These are phyloP conservation scores for Netelia fuscicornis DNA, from an alignment of 2,888 invertebrate genomes.

Conservation along the genomic window DNA sequence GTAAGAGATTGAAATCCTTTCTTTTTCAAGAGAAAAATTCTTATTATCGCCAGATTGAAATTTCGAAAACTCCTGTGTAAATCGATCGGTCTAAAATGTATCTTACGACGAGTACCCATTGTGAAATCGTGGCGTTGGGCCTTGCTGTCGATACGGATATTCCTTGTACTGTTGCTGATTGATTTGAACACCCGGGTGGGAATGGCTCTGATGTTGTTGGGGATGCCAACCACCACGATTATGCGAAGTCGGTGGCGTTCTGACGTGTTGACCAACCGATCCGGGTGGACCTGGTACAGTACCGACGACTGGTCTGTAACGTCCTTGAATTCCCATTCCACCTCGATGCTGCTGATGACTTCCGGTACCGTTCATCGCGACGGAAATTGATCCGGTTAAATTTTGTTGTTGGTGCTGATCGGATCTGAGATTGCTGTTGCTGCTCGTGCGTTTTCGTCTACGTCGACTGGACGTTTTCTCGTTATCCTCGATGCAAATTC, in stretches of 20 bases:
- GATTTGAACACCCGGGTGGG: conserved; percentile 73
- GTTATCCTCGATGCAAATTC: conserved; percentile 34
- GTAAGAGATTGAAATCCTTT: background rate
- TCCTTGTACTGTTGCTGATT: conserved; percentile 80
- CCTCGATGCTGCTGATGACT: conserved; percentile 80
- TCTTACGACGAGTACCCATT: conserved; percentile 75
- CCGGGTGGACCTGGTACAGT: conserved; percentile 67
- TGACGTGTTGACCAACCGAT: conserved; percentile 70
- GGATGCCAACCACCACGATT: conserved; percentile 77
- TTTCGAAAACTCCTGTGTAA: background rate
- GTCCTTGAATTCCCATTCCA: conserved; percentile 79
- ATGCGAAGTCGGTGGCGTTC: conserved; percentile 74
- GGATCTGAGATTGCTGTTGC: conserved; percentile 40
- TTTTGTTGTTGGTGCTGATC: conserved; percentile 30
- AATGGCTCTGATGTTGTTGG: conserved; percentile 75
- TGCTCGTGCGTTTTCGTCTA: conserved; percentile 47
- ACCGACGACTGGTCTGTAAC: conserved; percentile 76
- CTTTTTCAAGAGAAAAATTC: background rate
- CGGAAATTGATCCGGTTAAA: background rate
- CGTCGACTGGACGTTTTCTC: conserved; percentile 49
- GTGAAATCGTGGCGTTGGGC: conserved; percentile 78
- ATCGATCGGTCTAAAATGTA: background rate
- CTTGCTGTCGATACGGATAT: conserved; percentile 80
- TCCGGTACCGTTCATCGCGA: conserved; percentile 74
- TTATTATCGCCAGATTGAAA: background rate